Percentiles rank a stretch among this genome's conserved stretches.
These are phyloP conservation scores for Acanthacorydalis orientalis DNA, from an alignment of 2,888 invertebrate species.

Conservation along the genomic window DNA sequence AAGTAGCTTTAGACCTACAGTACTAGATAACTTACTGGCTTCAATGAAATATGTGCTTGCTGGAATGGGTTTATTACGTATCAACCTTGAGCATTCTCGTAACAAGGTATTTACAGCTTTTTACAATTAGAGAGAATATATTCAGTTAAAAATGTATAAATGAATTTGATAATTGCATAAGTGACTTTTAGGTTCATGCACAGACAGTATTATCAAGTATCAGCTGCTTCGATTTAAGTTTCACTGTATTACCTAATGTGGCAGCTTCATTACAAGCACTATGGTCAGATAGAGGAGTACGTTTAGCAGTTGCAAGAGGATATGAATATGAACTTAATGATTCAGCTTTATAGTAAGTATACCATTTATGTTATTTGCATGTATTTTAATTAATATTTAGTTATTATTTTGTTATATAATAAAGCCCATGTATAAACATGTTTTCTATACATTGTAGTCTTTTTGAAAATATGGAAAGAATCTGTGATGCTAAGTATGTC, in stretches of 20 bases:
- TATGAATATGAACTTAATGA: slow-evolving; percentile 51
- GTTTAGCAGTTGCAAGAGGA: slow-evolving; percentile 43
- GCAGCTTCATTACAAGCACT: slow-evolving; percentile 34
- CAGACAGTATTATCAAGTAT: slow-evolving; percentile 31
- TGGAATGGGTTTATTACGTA: slow-evolving; percentile 44
- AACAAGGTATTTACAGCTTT: slow-evolving; percentile 28
- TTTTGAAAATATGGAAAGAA: slow-evolving; percentile 48
- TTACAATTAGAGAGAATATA: too few species aligned
- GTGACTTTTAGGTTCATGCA: slow-evolving; percentile 24
- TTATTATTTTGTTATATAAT: not conserved
- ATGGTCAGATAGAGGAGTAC: slow-evolving; percentile 45
- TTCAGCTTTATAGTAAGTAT: slow-evolving; percentile 43
- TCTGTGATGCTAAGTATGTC: slow-evolving; percentile 41
- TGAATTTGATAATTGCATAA: not conserved
- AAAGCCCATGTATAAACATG: too few species aligned
- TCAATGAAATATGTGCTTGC: slow-evolving; percentile 51
- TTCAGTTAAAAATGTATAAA: not conserved
- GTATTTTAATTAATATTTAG: not conserved
- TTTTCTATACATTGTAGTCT: slow-evolving; percentile 34
- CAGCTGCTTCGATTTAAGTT: slow-evolving; percentile 37
- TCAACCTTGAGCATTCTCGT: slow-evolving; percentile 39
- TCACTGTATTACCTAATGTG: slow-evolving; percentile 32
- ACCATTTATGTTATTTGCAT: not conserved
- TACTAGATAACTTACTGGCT: slow-evolving; percentile 43
- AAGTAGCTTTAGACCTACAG: slow-evolving; percentile 42